Base-by-base conservation (phyloP, 2,113 vertebrate genomes). In the Henicopernis longicauda region DNA sequence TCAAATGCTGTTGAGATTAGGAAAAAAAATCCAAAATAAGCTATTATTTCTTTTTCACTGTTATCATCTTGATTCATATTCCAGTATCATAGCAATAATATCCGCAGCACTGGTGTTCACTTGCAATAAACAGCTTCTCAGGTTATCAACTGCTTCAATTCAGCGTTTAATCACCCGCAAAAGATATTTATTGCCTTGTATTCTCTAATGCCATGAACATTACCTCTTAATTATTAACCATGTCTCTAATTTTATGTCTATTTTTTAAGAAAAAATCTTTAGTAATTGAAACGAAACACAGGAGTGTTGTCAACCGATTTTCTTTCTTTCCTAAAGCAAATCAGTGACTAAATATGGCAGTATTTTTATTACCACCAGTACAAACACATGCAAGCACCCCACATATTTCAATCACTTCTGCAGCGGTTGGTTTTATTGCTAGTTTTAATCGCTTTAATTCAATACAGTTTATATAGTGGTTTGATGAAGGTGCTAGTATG, bases 401-500 rank as follows among this genome's bases (percentile, higher is more conserved):
- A 36, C 70, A 47, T 79, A 81, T 91, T 93, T 87, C 89, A 83
- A 65, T 84, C 79, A 93, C 55, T 88, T 96, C 93, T 97, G 79
- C 88, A 94, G 89, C 74, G 63, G 62, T 63, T 95, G 94, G 65
- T 86, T 97, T 94, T 96, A 96, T 90, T 91, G 89, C 96, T 88
- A 50, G 49, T 90, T 97, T 96, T 96, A 96, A 95, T 93, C 9
- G 0, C 74, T 96, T 95, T 95, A 96, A 96, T 96, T 89, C 71
- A 96, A 80, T 87, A 65, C 47, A 85, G 78, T 86, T 90, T 95
- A 77, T 93, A 90, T 20, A 80, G 73, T 82, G 88, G 58, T 86
- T 96, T 89, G 93, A 97, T 89, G 91, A 95, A 98, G 97, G 96
- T 95, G 78, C 78, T 97, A 93, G 91, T 95, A 95, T 69, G 80